Evolutionary conservation across 2,797 vertebrate genomes (phyloP), one percentile per base, ranked within the genome.

Genomic region (Leptodactylus fallax): DNA sequence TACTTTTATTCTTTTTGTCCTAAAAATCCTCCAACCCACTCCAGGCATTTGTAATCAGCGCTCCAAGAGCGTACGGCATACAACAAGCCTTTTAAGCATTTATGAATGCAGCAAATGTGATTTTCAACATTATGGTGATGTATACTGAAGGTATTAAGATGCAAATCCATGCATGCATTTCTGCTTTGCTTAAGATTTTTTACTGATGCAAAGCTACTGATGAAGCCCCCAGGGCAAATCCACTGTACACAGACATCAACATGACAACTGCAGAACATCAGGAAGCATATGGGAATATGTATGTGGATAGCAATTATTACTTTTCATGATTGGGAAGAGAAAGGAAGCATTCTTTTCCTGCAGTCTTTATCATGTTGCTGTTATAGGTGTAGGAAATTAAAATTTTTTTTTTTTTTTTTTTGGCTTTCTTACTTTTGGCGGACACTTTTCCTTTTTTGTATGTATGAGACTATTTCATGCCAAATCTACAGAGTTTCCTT

Each of bases 111-210:
- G 71, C 6, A 19, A 19, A 25, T 85, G 55, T 76, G 21, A 76
- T 85, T 55, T 83, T 53, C 17, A 27, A 45, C 25, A 79, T 58
- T 79, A 79, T 79, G 25, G 49, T 47, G 21, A 63, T 81, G 45
- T 63, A 63, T 65, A n/a, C 51, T 51, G 8, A 61, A 60, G 74
- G n/a, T 60, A 77, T 85, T 85, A 74, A 63, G 21, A 85, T 85
- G 83, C 56, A 63, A 85, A 85, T 85, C 27, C 71, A 61, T 77
- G 71, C 69, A 74, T 56, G 55, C 83, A 17, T 61, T 61, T 60
- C 36, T 49, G 55, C 47, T 61, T 76, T 77, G 71, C 56, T 77
- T 85, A 51, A 85, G 71, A 49, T 76, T 85, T 81, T 45, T 81
- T 69, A 82, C 27, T 47, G 53, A 74, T 58, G 69, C 71, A 84